Conservation (phyloP, 1,140 invertebrate genomes). For the Carposina sasakii region DNA sequence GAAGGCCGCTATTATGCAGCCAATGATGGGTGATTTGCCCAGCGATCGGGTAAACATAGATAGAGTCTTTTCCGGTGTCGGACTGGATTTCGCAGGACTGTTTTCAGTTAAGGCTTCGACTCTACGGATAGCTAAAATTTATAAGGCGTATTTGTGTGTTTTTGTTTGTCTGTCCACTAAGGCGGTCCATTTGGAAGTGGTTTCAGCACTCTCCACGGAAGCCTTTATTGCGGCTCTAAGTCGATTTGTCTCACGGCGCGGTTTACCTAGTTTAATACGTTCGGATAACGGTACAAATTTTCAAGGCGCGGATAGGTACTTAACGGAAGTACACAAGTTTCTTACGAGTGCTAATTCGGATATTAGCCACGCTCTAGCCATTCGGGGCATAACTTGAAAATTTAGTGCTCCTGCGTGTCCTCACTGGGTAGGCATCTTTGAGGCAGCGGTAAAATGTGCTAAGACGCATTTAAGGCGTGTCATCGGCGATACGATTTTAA, state of each 20-base stretch:
- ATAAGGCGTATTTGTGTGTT: neutral
- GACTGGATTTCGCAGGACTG: neutral
- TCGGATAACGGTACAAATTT: neutral
- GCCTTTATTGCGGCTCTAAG: neutral
- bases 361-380: neutral
- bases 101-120: neutral
- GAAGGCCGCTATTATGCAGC: neutral
- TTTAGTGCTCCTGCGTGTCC: neutral
- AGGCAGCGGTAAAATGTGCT: neutral
- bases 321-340: neutral
- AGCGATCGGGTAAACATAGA: neutral
- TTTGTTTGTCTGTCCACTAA: neutral
- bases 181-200: neutral
- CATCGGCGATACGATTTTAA: neutral
- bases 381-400: neutral
- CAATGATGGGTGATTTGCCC: neutral
- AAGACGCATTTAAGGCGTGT: constrained; percentile 7
- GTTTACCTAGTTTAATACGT: neutral
- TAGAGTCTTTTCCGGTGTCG: neutral
- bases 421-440: neutral
- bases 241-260: neutral
- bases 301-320: neutral
- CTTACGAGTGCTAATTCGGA: neutral
- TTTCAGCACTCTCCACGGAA: neutral
- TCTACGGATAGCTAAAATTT: neutral